Evolutionary conservation across 2,113 vertebrate genomes (phyloP), one percentile per base, ranked within the genome.

Genomic region (Amblyopsis rosae): DNA sequence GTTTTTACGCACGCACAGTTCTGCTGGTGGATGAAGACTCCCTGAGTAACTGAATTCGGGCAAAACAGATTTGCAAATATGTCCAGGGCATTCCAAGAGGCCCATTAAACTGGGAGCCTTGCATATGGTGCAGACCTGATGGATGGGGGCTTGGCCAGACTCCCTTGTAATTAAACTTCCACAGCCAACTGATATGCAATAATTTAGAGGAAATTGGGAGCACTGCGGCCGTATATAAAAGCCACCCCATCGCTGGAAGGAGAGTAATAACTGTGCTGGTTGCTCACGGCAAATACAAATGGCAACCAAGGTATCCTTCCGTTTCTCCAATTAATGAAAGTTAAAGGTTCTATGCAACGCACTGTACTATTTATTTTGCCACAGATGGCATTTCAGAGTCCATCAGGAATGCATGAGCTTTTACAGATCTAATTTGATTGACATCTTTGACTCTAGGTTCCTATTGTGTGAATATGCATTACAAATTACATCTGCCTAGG

Each of bases 71-170:
- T 83, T 82, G 85, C 75, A 80, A 82, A 80, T 9, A 61, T 67
- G 72, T 81, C 73, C 10, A 1, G 70, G 66, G 49, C 3, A 60
- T 80, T 84, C 67, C 72, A 75, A 16, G 48, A 49, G 66, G n/a
- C 72, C 80, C 83, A 81, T 87, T 86, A 87, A 87, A 71, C 62
- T 32, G 71, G 33, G 72, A 81, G 78, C 3, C 26, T 33, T 70
- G 73, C 72, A 81, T 82, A 81, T 83, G 87, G 78, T 77, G 69
- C 70, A n/a, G 72, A 26, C 65, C 79, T 86, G 87, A 87, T 72
- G 73, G 79, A 90, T 82, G 75, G 69, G 7, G 3, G 67, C 77
- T 79, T 81, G 70, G 59, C 61, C 12, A 62, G n/a, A 57, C 70
- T 73, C 59, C 41, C 75, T 76, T 77, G 75, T 83, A 79, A 89